Evolutionary conservation across 2,888 invertebrate genomes (phyloP).

Genomic region (Pollenia angustigena): DNA sequence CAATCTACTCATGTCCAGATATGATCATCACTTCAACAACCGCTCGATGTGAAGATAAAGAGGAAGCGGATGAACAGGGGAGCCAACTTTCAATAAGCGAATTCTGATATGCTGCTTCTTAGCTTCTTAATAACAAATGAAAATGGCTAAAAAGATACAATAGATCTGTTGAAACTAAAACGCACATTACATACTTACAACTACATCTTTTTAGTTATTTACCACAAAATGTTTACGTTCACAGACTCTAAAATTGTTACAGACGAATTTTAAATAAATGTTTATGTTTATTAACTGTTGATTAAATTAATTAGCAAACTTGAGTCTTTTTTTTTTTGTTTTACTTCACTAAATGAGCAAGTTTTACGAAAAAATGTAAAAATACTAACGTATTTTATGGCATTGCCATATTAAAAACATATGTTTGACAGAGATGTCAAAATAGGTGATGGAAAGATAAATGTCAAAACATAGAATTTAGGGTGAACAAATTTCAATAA

Average conservation of each 20-base stretch:
- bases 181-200: too few relatives aligned
- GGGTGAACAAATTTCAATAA: background rate
- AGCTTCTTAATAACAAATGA: constrained; percentile 35
- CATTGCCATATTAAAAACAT: constrained; percentile 46
- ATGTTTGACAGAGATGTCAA: background rate
- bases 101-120: constrained; percentile 29
- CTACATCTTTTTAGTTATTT: too few relatives aligned
- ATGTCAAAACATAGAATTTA: constrained; percentile 25
- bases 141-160: background rate
- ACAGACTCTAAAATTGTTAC: too few relatives aligned
- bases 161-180: background rate
- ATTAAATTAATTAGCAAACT: background rate
- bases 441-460: background rate
- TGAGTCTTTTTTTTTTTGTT: constrained; percentile 5
- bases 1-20: constrained; percentile 56
- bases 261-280: too few relatives aligned
- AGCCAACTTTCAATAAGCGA: constrained; percentile 47
- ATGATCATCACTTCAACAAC: constrained; percentile 11
- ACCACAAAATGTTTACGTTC: too few relatives aligned
- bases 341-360: background rate
- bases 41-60: background rate
- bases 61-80: constrained; percentile 67
- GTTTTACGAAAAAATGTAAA: constrained; percentile 43
- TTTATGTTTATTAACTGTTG: too few relatives aligned
- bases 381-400: constrained; percentile 63